phyloP scores from a whole-genome alignment of 2,888 invertebrate species.

The Disparrhopalites patrizii region DNA sequence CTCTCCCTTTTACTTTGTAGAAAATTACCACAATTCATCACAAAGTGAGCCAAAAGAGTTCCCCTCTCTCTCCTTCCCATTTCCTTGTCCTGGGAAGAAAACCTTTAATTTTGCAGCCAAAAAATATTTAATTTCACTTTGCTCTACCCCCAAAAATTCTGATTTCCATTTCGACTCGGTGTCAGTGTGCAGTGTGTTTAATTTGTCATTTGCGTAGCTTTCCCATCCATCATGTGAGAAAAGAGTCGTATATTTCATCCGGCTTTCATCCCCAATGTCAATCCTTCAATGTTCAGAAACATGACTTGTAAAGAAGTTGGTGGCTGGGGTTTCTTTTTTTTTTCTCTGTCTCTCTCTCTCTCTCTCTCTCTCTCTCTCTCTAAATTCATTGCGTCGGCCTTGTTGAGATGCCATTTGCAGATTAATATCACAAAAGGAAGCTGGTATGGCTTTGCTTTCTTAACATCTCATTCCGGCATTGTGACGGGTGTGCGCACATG shows the following conservation, averaged over 20 bases:
- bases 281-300: too few relatives aligned
- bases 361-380: not conserved
- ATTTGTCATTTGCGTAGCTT: conserved; percentile 4
- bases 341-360: not conserved
- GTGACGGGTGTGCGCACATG: not conserved
- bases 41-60: too few relatives aligned
- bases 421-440: not conserved
- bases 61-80: too few relatives aligned
- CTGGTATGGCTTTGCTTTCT: not conserved
- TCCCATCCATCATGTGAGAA: not conserved
- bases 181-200: conserved; percentile 10
- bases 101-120: conserved; percentile 13
- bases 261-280: too few relatives aligned
- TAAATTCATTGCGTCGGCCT: too few relatives aligned
- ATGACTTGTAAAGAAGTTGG: too few relatives aligned
- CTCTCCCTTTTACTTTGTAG: not conserved
- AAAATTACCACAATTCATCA: conserved; percentile 20
- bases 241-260: conserved; percentile 16
- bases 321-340: too few relatives aligned
- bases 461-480: not conserved
- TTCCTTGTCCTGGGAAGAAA: not conserved
- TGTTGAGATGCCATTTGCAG: too few relatives aligned
- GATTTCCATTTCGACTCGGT: conserved; percentile 2
- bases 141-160: conserved; percentile 6
- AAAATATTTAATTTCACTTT: conserved; percentile 27